Evolutionary conservation across 1,140 invertebrate species (phyloP), one percentile per base, ranked within the genome.

Genomic region (Pissodes strobi): DNA sequence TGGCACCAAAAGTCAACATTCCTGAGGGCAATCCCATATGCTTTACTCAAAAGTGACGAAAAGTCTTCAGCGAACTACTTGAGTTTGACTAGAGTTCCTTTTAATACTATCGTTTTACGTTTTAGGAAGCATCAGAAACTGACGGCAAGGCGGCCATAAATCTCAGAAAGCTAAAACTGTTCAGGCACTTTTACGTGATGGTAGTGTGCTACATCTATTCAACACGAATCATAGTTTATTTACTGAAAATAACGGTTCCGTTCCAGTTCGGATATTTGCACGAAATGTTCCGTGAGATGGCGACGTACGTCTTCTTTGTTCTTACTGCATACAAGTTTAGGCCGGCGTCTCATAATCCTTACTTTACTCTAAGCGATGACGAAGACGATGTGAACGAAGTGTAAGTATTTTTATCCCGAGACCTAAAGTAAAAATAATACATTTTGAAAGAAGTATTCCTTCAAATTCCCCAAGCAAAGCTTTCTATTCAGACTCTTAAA

Each of bases 131-230:
- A 0, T 95, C 95, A 0, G 88, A 89, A 37, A 97, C 93, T 1
- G 95, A 98, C 80, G 97, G 96, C 46, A 99, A 99, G 83, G 95
- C 95, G 27, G 93, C 93, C 1, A 91, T 96, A 9, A 98, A 95
- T 82, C 81, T 99, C 61, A 86, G 88, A 58, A 99, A 99, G 79
- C 81, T 99, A 27, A 95, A 96, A 78, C 82, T 99, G 2, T 99
- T 99, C 80, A 85, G 93, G 62, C 96, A 98, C 77, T 99, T 99
- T 81, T 99, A 99, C 79, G 89, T 98, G 15, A 93, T 98, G 91
- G 94, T 97, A 66, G 89, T 98, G 12, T 94, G 92, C 76, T 99
- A 99, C 74, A 97, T 99, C 72, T 99, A 99, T 79, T 96, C 97
- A 67, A 98, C 96, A 2, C 85, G 96, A 69, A 95, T 98, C 68